phyloP scores from a whole-genome alignment of 2,888 invertebrate genomes.

The Cephus pulcher region DNA sequence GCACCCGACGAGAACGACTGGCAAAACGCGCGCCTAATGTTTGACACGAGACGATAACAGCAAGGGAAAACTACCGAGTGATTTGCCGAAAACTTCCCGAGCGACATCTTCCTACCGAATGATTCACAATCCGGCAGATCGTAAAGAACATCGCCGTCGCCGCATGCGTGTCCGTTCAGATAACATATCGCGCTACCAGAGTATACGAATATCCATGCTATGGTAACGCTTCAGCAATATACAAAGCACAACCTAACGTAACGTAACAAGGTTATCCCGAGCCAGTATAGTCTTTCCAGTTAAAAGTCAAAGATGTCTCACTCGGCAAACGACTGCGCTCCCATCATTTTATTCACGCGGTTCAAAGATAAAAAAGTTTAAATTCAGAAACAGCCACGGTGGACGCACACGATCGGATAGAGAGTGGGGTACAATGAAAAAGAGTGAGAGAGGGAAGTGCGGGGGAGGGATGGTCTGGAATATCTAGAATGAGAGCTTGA shows the following conservation, averaged over 20 bases:
- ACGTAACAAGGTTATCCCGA: neutral
- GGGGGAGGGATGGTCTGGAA: slow-evolving; percentile 5
- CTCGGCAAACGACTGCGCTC: slow-evolving; percentile 8
- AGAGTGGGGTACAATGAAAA: slow-evolving; percentile 19
- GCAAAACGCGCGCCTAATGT: neutral
- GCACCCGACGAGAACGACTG: neutral
- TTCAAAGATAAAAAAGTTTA: slow-evolving; percentile 41
- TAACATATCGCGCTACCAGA: neutral
- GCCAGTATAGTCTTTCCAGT: neutral
- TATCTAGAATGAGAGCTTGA: neutral
- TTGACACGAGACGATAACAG: neutral
- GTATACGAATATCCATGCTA: neutral
- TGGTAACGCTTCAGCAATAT: neutral
- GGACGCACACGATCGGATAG: slow-evolving; percentile 17
- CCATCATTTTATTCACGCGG: slow-evolving; percentile 39
- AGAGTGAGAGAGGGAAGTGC: slow-evolving; percentile 10
- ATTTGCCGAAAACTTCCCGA: neutral
- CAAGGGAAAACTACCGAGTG: neutral
- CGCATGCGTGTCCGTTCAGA: neutral
- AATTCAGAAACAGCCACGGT: slow-evolving; percentile 26
- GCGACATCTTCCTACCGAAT: neutral
- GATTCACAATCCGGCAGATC: neutral
- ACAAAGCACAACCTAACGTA: neutral
- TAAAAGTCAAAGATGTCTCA: neutral
- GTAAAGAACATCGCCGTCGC: neutral